Evolutionary conservation across 1,140 invertebrate genomes (phyloP).

Genomic region (Bathynomus jamesi): DNA sequence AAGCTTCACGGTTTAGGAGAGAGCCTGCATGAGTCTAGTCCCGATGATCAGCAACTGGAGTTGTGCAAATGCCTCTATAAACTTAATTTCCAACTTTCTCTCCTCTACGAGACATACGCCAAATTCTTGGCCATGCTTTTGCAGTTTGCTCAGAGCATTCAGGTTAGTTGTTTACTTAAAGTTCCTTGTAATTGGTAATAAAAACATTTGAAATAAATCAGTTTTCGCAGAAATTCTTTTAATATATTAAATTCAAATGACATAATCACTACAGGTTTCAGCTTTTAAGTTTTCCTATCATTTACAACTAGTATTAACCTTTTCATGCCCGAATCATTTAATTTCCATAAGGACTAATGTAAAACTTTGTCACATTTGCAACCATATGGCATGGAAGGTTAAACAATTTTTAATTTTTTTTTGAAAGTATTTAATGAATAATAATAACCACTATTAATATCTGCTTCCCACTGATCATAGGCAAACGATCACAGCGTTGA

Average conservation of each 20-base stretch:
- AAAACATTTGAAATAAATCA: background rate
- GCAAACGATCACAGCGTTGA: constrained; percentile 31
- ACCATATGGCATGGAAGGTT: too few species aligned
- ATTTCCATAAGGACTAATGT: too few species aligned
- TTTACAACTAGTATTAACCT: too few species aligned
- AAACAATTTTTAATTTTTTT: too few species aligned
- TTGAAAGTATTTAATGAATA: too few species aligned
- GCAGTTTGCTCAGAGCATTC: constrained; percentile 19
- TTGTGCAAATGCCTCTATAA: constrained; percentile 80
- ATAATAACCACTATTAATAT: too few species aligned
- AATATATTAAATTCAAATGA: background rate
- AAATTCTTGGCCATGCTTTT: constrained; percentile 60
- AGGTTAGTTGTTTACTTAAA: constrained; percentile 9
- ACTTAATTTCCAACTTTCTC: constrained; percentile 82
- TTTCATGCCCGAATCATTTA: too few species aligned
- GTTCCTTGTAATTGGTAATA: background rate
- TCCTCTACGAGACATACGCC: constrained; percentile 82
- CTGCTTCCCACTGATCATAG: too few species aligned
- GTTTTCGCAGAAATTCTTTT: too few species aligned
- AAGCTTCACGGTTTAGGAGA: constrained; percentile 64
- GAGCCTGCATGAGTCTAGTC: constrained; percentile 44
- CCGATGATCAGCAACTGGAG: constrained; percentile 55
- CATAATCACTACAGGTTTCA: background rate
- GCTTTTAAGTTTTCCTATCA: too few species aligned
- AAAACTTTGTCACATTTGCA: too few species aligned